Evolutionary conservation across 2,797 vertebrate species (phyloP).

Genomic region (Macroramphosus scolopax): DNA sequence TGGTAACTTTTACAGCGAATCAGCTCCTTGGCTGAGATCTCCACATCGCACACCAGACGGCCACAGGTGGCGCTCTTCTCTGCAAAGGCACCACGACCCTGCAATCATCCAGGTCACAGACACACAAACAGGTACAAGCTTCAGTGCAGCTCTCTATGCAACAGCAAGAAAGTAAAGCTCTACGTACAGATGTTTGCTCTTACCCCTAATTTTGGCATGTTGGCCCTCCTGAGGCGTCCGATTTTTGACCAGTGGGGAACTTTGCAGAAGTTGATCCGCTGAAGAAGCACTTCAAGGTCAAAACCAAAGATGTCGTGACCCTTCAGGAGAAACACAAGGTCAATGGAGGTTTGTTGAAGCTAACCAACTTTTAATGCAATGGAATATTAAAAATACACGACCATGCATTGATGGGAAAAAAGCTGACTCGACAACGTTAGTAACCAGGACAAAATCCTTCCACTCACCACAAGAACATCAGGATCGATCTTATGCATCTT

Average conservation of each 20-base stretch:
- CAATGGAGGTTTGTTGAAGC: not conserved
- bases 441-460: too few species aligned
- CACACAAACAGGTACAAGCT: too few species aligned
- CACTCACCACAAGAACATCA: constrained; percentile 93
- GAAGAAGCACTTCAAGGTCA: constrained; percentile 95
- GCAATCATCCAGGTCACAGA: constrained; percentile 1
- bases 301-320: constrained; percentile 95
- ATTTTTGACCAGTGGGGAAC: constrained; percentile 98
- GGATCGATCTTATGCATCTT: constrained; percentile 98
- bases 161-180: rapidly evolving
- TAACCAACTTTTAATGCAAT: too few species aligned
- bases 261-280: constrained; percentile 90
- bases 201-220: constrained; percentile 98
- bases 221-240: constrained; percentile 88
- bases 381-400: too few species aligned
- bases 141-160: not conserved
- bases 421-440: too few species aligned
- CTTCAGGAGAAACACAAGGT: constrained; percentile 43
- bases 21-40: constrained; percentile 96
- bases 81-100: constrained; percentile 92
- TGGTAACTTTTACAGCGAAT: constrained; percentile 98
- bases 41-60: constrained; percentile 93
- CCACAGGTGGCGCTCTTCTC: constrained; percentile 96
- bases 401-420: too few species aligned
- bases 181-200: constrained; percentile 20